Conservation (phyloP, 2,797 vertebrate genomes). For the Micromesistius poutassou region DNA sequence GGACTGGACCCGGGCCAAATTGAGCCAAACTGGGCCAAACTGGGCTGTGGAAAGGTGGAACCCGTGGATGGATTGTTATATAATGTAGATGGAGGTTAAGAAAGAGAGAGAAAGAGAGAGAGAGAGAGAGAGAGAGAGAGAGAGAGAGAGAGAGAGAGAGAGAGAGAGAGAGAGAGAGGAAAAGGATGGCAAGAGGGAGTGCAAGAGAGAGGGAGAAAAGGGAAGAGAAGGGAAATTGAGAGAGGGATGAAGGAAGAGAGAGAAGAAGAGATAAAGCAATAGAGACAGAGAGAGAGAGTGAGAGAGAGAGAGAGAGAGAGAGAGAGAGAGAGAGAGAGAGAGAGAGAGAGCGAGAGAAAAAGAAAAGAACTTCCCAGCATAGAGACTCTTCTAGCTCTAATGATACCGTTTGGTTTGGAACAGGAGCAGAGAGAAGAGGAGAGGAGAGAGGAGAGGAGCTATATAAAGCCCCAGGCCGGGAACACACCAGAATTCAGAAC, state of each 20-base stretch:
- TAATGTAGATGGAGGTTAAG: neutral
- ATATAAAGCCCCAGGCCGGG: neutral
- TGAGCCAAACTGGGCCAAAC: conserved; percentile 28
- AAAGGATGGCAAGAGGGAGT: neutral
- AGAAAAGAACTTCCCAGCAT: neutral
- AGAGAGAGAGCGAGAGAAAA: neutral
- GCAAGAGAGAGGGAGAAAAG: neutral
- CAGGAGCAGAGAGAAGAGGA: neutral
- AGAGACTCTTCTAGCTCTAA: neutral
- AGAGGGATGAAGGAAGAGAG: neutral
- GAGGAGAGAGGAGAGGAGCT: neutral
- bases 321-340: no score
- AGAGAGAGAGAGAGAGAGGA: no score
- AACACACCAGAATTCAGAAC: neutral
- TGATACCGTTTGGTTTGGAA: neutral
- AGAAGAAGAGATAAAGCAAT: neutral
- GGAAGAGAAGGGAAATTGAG: neutral
- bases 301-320: no score
- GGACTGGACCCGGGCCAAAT: conserved; percentile 70
- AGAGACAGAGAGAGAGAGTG: no score
- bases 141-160: no score
- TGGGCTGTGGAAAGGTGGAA: neutral
- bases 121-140: no score
- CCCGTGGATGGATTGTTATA: neutral
- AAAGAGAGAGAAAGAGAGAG: neutral